Base-by-base conservation (phyloP, 2,797 vertebrate genomes). In the Capromys pilorides region DNA sequence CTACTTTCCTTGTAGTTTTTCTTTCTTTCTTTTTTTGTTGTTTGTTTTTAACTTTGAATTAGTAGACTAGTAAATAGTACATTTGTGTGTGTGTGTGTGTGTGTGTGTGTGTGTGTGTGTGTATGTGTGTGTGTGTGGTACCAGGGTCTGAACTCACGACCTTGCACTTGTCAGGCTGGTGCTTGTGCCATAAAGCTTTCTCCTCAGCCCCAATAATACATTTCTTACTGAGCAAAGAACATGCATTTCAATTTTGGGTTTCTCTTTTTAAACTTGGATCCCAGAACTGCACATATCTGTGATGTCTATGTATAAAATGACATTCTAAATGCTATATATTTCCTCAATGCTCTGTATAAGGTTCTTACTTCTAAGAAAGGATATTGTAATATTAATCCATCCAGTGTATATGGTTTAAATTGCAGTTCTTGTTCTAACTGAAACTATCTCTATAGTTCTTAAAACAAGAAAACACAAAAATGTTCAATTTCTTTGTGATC, bases 251-350 rank as follows among this genome's bases (percentile, higher is more conserved):
- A 49, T 75, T 64, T 90, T 21, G 77, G 21, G 10, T 91, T 95
- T 93, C 49, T 82, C 13, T 24, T 59, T 73, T 73, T 88, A 88
- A n/a, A 82, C 45, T 54, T 93, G 54, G 77, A 51, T 66, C 33
- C 33, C 16, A 45, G n/a, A 91, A 83, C 6, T 62, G 9, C 26
- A 51, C 11, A 22, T 66, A 21, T 86, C 62, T 91, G 59, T 81
- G 61, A 18, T 66, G 36, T 51, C 4, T 86, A 28, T 61, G 5
- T 86, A 64, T 85, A 88, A 92, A 45, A 75, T 88, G 21, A 91
- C 57, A 82, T 73, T 94, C 93, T 66, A 77, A 73, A n/a, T 79
- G 39, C 13, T 49, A 61, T 64, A 86, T 78, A 77, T 78, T 71
- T 77, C n/a, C 36, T 88, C 51, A 71, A 69, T 6, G 87, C 31